Base-by-base conservation (phyloP, 2,113 vertebrate genomes). In the Alosa alosa region DNA sequence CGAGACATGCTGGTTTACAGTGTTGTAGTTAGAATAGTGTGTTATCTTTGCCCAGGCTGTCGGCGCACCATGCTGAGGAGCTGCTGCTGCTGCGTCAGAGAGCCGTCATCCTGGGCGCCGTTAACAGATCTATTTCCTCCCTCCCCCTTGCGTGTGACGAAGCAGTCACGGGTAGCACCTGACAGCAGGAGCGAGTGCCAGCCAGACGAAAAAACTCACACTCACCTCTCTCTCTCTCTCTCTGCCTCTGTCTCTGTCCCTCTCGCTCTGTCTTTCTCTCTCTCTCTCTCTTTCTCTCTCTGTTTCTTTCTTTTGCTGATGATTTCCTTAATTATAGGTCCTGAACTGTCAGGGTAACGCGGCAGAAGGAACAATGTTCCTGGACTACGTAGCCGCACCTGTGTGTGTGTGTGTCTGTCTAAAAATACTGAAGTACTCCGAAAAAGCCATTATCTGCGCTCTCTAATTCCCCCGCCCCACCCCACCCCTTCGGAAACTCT, bases 371-470 rank as follows among this genome's bases (percentile, higher is more conserved):
- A 10, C 31, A 15, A 31, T 36, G 68, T 75, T 75, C 68, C 68
- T 75, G 68, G 25, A 75, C 68, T 75, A 31, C 31, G 25, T 13
- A 36, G 31, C 25, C 11, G 68, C 68, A 75, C n/a, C 31, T 75
- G 68, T 60, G 89, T 87, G 45, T 18, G 31, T 87, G 81, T 89
- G 89, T 50, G 89, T 87, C 41, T 49, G 84, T 90, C 92, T 93
- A 92, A 91, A 93, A 93, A 93, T 93, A 94, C 84, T 41, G 22
- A 11, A 46, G 83, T 78, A 17, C 68, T 75, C 8, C n/a, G 88
- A 91, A 39, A 17, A 78, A 78, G 89, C 91, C 89, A 90, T 93
- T 90, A 89, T 86, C 86, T 88, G 72, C 84, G 22, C 57, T 87
- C 86, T 89, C 87, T 89, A 90, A 86, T 89, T 88, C 85, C 81